Base-by-base conservation (phyloP, 2,113 vertebrate genomes). In the Ceyx cyanopectus region DNA sequence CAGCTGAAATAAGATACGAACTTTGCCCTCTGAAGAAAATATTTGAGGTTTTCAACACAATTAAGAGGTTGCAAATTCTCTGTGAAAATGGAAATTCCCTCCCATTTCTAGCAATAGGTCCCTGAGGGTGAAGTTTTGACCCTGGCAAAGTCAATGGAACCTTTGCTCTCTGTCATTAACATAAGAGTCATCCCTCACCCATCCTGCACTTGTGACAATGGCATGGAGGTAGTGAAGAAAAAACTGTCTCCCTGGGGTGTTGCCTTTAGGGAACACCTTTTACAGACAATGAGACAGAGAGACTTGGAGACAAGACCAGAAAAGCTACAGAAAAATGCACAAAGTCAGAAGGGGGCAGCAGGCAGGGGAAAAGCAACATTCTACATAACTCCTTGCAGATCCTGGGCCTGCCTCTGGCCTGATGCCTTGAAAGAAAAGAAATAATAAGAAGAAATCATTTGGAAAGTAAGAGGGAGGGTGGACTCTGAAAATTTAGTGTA, bases 11-110 rank as follows among this genome's bases (percentile, higher is more conserved):
- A 86, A 94, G 72, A 82, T 78, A 66, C 0, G 27, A 90, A 87
- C 91, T 94, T 94, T 81, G 58, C 60, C 84, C 78, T 46, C 9
- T 10, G 51, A 89, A 86, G 77, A 76, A 96, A 94, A 89, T 95
- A 87, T 92, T 92, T 54, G 73, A 76, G 70, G 45, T 84, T 92
- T 61, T 45, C 54, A 75, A 61, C 62, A 93, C 74, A 86, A 93
- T 74, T 75, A 85, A 87, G 40, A 53, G 63, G 14, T 79, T 75
- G 62, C 54, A 90, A 63, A 93, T 93, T 89, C 70, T 75, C 58
- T 81, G 89, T 95, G 74, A 92, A 95, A 95, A 90, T 84, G 66
- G 90, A 89, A 96, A 86, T 89, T 81, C 81, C 50, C 16, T 90
- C 41, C 45, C 23, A 19, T 82, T 92, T 81, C 73, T 86, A 62